Percentiles rank a stretch among this genome's conserved stretches.
phyloP scores from a whole-genome alignment of 2,113 vertebrate genomes.

The Zeus faber region DNA sequence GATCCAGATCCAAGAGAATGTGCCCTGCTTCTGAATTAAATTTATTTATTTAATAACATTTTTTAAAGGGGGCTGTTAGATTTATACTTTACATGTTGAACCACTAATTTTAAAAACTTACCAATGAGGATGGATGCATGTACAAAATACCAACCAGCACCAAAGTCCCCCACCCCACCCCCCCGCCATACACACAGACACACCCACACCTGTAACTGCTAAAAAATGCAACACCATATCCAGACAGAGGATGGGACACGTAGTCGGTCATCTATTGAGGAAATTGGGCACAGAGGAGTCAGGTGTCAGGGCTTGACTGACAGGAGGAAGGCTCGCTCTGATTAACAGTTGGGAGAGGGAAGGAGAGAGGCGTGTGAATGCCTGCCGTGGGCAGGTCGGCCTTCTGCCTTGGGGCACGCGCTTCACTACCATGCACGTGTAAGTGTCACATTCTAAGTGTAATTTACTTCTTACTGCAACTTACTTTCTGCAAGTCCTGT shows the following conservation, averaged over 20 bases:
- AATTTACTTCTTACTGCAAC: no score
- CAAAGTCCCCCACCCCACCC: no score
- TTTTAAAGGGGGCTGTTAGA: no score
- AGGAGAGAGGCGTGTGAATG: slow-evolving; percentile 11
- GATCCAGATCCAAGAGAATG: slow-evolving; percentile 21
- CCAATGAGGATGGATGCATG: not conserved
- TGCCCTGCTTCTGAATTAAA: slow-evolving; percentile 15
- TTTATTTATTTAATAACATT: slow-evolving; percentile 53
- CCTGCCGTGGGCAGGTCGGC: no score
- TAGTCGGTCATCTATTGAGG: slow-evolving; percentile 9
- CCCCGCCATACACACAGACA: not conserved
- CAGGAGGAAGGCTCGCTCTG: slow-evolving; percentile 2
- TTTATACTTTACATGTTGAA: no score
- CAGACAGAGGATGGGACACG: not conserved
- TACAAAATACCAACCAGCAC: not conserved
- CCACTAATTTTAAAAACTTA: no score
- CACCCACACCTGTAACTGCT: not conserved
- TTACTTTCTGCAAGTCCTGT: no score
- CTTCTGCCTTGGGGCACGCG: no score
- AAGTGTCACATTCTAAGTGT: no score
- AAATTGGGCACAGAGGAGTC: slow-evolving; percentile 35
- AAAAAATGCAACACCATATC: slow-evolving; percentile 1
- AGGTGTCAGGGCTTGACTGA: slow-evolving; percentile 16
- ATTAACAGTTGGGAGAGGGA: slow-evolving; percentile 2
- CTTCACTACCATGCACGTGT: no score